Evolutionary conservation across 53 echinoderm and acorn worm species (phyloP), one percentile per base, ranked within the genome.

Genomic region (Holothuria leucospilota): DNA sequence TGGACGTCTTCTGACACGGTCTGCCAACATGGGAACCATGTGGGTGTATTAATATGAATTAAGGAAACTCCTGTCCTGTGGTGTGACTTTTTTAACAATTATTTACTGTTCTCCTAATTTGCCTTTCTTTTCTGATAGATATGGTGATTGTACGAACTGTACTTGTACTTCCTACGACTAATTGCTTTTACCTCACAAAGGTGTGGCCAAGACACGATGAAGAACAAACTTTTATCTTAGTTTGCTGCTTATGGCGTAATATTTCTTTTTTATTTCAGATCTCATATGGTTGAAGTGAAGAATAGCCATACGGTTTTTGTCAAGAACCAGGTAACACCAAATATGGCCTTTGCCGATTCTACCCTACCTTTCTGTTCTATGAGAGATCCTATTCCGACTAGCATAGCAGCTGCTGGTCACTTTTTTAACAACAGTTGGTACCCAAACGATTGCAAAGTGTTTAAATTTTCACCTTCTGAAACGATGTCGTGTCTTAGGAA

Each of bases 231-330:
- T n/a, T n/a, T n/a, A 34, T 34, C 3, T 34, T 34, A 34, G 34
- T 34, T 34, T 3, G 2, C 34, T 34, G 34, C 34, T 34, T 34
- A 34, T 34, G 34, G 34, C 34, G 0, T 14, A 64, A 5, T 2
- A 25, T 16, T 14, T 64, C 64, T 23, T 9, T 64, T 4, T 6
- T 3, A 11, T 64, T 64, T 2, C 77, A 77, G 77, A 26, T 77
- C 77, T 13, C 51, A 77, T 27, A 77, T 77, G 77, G 53, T 77
- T 77, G 77, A 77, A 51, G 51, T 77, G 4, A n/a, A 52, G 14
- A 51, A 38, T 26, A 51, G 51, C 12, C 3, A 20, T 6, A 40
- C 51, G 2, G 28, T 51, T 51, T 4, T 20, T 10, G 77, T 77
- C 77, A 26, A 1, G n/a, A 51, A 71, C 11, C 29, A 39, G 12